Evolutionary conservation across 2,113 vertebrate species (phyloP).

Genomic region (Scophthalmus maximus): DNA sequence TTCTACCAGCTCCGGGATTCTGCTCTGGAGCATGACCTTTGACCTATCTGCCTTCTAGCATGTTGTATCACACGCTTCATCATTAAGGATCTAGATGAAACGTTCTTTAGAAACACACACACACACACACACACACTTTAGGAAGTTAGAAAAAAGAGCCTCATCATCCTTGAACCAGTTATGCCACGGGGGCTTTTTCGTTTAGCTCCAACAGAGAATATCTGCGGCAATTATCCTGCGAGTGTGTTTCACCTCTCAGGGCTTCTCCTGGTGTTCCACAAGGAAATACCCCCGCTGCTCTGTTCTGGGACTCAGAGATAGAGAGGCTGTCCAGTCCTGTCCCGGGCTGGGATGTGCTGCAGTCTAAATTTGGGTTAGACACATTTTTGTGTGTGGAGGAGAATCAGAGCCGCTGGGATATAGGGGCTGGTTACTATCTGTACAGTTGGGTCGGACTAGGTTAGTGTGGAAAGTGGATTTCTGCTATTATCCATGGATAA

Average conservation of each 20-base stretch:
- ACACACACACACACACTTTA: not conserved
- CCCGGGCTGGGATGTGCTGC: constrained; percentile 36
- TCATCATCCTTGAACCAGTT: constrained; percentile 50
- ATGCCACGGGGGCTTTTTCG: constrained; percentile 6
- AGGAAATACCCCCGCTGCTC: constrained; percentile 68
- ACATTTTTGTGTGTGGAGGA: constrained; percentile 14
- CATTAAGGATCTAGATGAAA: too few species aligned
- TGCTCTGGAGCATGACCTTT: constrained; percentile 43
- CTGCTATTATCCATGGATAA: not conserved
- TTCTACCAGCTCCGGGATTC: not conserved
- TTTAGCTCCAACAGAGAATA: constrained; percentile 17
- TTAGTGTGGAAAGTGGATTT: not conserved
- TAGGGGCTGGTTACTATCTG: constrained; percentile 18
- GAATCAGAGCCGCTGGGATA: not conserved
- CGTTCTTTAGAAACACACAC: not conserved
- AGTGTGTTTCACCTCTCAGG: constrained; percentile 58
- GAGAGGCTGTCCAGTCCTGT: constrained; percentile 44
- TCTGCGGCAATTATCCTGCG: constrained; percentile 49
- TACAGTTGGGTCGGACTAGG: not conserved
- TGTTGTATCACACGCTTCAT: too few species aligned
- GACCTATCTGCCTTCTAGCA: constrained; percentile 7
- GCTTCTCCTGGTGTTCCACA: constrained; percentile 65
- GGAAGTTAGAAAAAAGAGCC: not conserved
- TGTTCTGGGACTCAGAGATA: constrained; percentile 52
- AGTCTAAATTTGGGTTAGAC: constrained; percentile 62